Conservation (phyloP, 2,888 invertebrate genomes). For the Reticulitermes lucifugus region DNA sequence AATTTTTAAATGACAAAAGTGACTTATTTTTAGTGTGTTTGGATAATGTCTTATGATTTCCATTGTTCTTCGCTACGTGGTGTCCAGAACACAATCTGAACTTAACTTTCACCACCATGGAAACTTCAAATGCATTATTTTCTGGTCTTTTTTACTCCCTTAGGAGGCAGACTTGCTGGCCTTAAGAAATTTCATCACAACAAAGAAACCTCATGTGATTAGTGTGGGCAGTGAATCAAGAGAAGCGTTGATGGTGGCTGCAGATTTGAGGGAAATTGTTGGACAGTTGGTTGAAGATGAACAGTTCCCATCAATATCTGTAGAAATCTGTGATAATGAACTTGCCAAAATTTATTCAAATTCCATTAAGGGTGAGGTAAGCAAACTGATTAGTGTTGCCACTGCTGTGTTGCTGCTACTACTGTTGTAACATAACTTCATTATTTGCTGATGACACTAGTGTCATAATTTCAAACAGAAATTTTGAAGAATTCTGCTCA, state of each 20-base stretch:
- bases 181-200: conserved; percentile 83
- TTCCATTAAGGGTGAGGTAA: conserved; percentile 83
- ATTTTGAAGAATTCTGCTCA: too few relatives aligned
- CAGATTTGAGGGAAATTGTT: conserved; percentile 81
- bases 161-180: conserved; percentile 75
- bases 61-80: too few relatives aligned
- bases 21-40: too few relatives aligned
- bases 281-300: conserved; percentile 83
- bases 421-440: too few relatives aligned
- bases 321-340: conserved; percentile 95
- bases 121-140: not conserved
- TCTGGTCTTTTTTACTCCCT: conserved; percentile 48
- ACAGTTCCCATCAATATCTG: conserved; percentile 86
- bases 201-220: conserved; percentile 94
- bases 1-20: too few relatives aligned
- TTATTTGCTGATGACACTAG: too few relatives aligned
- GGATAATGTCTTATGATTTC: too few relatives aligned
- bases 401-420: too few relatives aligned
- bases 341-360: conserved; percentile 93
- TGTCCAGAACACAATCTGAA: too few relatives aligned
- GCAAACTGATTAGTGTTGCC: conserved; percentile 53
- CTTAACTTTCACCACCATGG: too few relatives aligned
- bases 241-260: conserved; percentile 84
- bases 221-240: conserved; percentile 92
- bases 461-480: too few relatives aligned